These are phyloP conservation scores for Pseudorectes ferrugineus DNA, from an alignment of 2,113 vertebrate species.

Conservation along the genomic window DNA sequence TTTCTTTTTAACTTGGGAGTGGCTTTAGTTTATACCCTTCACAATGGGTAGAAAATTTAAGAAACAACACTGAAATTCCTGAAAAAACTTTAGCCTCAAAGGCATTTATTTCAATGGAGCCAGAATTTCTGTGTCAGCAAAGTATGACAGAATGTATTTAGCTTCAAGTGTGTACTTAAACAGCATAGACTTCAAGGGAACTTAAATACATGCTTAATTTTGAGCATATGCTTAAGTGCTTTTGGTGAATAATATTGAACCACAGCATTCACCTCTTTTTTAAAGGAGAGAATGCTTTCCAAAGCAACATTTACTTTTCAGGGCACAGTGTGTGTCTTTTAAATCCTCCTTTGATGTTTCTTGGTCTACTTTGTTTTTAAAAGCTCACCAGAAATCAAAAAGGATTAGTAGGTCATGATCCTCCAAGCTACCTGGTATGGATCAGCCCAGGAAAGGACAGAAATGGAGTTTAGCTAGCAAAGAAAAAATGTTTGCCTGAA, in stretches of 20 bases:
- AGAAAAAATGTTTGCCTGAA: constrained; percentile 42
- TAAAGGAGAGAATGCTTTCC: constrained; percentile 29
- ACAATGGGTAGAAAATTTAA: neutral
- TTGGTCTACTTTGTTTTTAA: constrained; percentile 52
- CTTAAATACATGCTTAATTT: constrained; percentile 44
- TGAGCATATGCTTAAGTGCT: constrained; percentile 56
- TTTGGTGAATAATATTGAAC: constrained; percentile 4
- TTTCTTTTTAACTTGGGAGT: neutral
- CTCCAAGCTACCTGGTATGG: constrained; percentile 56
- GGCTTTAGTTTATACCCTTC: neutral
- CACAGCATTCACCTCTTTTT: neutral
- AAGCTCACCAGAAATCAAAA: constrained; percentile 59
- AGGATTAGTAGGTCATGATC: constrained; percentile 64
- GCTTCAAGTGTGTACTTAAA: constrained; percentile 42
- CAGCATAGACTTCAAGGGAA: constrained; percentile 32
- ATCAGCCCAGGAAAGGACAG: constrained; percentile 46
- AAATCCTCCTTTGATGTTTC: constrained; percentile 59
- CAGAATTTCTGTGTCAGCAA: constrained; percentile 42
- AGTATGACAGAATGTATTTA: constrained; percentile 32
- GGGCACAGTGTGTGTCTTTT: constrained; percentile 22
- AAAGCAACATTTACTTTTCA: constrained; percentile 51
- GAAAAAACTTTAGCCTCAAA: constrained; percentile 15
- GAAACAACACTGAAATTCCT: constrained; percentile 2
- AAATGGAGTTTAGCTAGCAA: neutral
- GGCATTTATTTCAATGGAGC: constrained; percentile 24